These are phyloP conservation scores for Hedychridium roseum DNA, from an alignment of 2,888 invertebrate genomes.

Conservation along the genomic window DNA sequence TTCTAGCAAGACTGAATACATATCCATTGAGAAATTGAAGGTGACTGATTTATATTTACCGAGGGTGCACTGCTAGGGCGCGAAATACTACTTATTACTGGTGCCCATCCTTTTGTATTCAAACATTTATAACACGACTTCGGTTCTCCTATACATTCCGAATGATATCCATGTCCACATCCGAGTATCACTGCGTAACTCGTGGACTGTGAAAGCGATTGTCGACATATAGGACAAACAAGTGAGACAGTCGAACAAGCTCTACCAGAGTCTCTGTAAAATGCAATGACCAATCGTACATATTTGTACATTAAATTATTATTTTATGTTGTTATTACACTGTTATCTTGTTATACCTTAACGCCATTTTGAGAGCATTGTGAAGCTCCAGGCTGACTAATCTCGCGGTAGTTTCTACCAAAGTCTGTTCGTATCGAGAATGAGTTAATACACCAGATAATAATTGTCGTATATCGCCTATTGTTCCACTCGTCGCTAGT, in stretches of 20 bases:
- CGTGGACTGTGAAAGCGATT: conserved; percentile 47
- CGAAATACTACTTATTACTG: conserved; percentile 43
- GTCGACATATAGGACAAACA: conserved; percentile 55
- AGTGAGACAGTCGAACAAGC: conserved; percentile 51
- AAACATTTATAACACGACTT: conserved; percentile 58
- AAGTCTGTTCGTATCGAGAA: conserved; percentile 77
- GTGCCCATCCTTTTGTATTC: conserved; percentile 57
- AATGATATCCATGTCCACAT: conserved; percentile 60
- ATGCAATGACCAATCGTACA: conserved; percentile 7
- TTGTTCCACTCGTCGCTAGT: conserved; percentile 66
- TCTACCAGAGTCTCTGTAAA: conserved; percentile 50
- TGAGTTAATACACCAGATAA: conserved; percentile 77
- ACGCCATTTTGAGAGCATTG: conserved; percentile 56
- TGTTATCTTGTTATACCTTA: conserved; percentile 41
- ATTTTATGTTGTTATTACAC: conserved; percentile 1
- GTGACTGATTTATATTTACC: conserved; percentile 35
- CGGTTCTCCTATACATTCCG: conserved; percentile 53
- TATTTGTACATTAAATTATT: background rate
- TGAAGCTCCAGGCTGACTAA: conserved; percentile 77
- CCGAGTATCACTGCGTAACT: conserved; percentile 55
- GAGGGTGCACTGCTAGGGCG: conserved; percentile 41
- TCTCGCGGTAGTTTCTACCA: conserved; percentile 74
- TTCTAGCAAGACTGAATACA: background rate
- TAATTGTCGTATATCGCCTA: conserved; percentile 71
- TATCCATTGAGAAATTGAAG: conserved; percentile 10